Evolutionary conservation across 2,113 vertebrate species (phyloP).

Genomic region (Ascaphus truei): DNA sequence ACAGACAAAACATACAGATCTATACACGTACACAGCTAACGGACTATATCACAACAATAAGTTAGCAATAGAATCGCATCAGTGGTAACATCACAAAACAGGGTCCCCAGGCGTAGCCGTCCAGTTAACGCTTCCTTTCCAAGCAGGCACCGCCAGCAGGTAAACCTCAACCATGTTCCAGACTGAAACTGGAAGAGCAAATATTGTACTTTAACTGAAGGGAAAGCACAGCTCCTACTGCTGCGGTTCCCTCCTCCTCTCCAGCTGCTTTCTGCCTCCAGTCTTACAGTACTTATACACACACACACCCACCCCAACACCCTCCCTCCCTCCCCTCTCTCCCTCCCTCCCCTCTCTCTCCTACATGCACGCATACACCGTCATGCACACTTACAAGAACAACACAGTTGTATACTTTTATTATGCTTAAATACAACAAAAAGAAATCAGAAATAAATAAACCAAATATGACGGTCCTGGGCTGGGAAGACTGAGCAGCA

Average conservation of each 20-base stretch:
- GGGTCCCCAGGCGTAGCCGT: neutral
- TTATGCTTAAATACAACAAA: too few relatives aligned
- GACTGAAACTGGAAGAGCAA: conserved; percentile 55
- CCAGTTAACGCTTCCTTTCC: conserved; percentile 33
- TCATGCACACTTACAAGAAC: neutral
- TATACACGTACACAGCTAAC: too few relatives aligned
- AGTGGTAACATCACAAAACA: conserved; percentile 38
- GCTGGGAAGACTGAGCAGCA: too few relatives aligned
- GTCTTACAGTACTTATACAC: conserved; percentile 39
- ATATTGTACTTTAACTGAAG: conserved; percentile 50
- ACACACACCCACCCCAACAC: too few relatives aligned
- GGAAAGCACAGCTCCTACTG: conserved; percentile 61
- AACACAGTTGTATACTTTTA: neutral
- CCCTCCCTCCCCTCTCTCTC: conserved; percentile 13
- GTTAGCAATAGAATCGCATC: too few relatives aligned
- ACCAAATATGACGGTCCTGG: too few relatives aligned
- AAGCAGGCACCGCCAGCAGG: conserved; percentile 45
- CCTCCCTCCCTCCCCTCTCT: conserved; percentile 31
- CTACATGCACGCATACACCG: too few relatives aligned
- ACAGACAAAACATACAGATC: too few relatives aligned
- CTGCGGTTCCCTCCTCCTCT: conserved; percentile 65
- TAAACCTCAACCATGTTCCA: conserved; percentile 57
- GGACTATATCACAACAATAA: too few relatives aligned
- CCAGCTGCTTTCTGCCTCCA: conserved; percentile 67
- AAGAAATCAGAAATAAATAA: too few relatives aligned